Evolutionary conservation across 2,113 vertebrate genomes (phyloP).

Genomic region (Apodemus speciosus): DNA sequence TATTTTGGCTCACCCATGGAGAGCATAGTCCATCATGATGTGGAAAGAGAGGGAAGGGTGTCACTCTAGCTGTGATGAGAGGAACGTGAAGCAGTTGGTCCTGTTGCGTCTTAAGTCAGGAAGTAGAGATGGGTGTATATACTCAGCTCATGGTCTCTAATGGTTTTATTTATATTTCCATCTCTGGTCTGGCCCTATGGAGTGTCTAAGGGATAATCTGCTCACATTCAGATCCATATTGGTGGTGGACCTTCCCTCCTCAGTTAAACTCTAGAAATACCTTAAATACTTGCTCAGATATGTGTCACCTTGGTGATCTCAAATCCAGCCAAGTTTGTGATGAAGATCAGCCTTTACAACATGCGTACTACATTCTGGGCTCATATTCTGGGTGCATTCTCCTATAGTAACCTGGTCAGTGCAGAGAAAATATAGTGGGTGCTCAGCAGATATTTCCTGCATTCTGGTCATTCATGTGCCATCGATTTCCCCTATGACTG

Average conservation of each 20-base stretch:
- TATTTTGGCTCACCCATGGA: background rate
- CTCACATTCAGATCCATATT: background rate
- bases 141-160: background rate
- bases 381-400: accelerated
- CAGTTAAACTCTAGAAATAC: background rate
- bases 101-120: background rate
- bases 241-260: background rate
- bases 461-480: background rate
- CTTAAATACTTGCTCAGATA: background rate
- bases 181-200: no score
- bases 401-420: background rate
- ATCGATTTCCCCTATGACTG: background rate
- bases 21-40: background rate
- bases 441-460: accelerated
- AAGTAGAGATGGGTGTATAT: background rate
- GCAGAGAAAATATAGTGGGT: background rate
- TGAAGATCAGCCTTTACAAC: background rate
- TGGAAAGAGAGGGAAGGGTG: no score
- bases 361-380: background rate
- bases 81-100: background rate
- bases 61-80: no score
- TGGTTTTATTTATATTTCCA: background rate
- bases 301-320: background rate
- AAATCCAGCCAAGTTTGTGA: background rate
- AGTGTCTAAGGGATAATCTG: background rate